Evolutionary conservation across 2,888 invertebrate species (phyloP).

Genomic region (Patella pellucida): DNA sequence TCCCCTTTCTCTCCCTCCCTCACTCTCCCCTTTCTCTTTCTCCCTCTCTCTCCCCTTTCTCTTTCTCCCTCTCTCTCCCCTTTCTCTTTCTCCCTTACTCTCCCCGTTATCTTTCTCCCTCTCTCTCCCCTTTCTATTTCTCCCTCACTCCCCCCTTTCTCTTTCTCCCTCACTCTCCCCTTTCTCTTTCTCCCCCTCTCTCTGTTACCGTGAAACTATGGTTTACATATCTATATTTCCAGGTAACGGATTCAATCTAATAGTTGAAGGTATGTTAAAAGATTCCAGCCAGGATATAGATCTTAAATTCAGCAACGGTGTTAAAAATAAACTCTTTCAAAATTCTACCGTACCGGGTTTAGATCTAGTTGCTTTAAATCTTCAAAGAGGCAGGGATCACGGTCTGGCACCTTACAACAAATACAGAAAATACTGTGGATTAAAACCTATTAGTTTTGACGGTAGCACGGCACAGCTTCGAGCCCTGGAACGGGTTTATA

Average conservation of each 20-base stretch:
- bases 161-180: no score
- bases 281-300: slow-evolving; percentile 8
- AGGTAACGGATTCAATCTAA: slow-evolving; percentile 11
- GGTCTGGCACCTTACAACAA: slow-evolving; percentile 36
- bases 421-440: slow-evolving; percentile 10
- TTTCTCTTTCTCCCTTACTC: no score
- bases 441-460: background rate
- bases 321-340: background rate
- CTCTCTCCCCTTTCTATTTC: no score
- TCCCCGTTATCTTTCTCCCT: no score
- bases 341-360: slow-evolving; percentile 4
- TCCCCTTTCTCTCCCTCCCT: no score
- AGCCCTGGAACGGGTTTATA: background rate
- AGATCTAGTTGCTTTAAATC: slow-evolving; percentile 35
- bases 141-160: no score
- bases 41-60: no score
- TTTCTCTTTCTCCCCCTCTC: no score
- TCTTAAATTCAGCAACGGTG: background rate
- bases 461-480: background rate
- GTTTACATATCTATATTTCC: background rate
- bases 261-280: slow-evolving; percentile 17
- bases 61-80: no score
- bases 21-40: no score
- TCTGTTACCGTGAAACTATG: no score
- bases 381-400: slow-evolving; percentile 42